phyloP scores from a whole-genome alignment of 2,797 vertebrate species.

The Syndactyla subalaris region DNA sequence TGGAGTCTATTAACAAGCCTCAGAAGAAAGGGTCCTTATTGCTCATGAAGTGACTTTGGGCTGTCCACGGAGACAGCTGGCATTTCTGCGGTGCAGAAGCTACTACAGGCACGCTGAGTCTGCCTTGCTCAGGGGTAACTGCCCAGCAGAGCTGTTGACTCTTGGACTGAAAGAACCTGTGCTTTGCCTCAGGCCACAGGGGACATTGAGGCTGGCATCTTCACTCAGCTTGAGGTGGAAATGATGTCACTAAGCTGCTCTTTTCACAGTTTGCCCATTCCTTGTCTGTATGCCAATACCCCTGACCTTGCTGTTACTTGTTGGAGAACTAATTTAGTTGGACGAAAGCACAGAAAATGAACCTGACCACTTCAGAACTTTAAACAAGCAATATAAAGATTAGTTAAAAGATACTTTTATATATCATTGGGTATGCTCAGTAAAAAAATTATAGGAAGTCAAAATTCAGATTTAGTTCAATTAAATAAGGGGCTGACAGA shows the following conservation, averaged over 20 bases:
- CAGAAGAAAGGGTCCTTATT: not conserved
- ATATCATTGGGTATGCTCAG: not conserved
- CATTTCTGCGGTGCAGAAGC: not conserved
- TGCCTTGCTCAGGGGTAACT: not conserved
- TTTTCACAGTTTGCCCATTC: not conserved
- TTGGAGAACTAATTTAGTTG: not conserved
- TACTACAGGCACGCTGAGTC: rapidly evolving
- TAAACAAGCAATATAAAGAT: not conserved
- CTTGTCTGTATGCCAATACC: not conserved
- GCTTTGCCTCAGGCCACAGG: not conserved
- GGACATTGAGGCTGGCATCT: not conserved
- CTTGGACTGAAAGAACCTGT: not conserved
- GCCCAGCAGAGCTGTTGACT: not conserved
- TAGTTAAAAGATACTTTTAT: not conserved
- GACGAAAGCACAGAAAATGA: not conserved
- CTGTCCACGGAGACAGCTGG: not conserved
- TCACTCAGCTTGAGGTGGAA: not conserved
- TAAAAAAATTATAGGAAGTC: not conserved
- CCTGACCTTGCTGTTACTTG: not conserved
- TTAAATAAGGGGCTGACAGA: not conserved
- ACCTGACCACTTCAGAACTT: not conserved
- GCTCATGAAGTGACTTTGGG: not conserved
- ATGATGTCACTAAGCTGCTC: not conserved
- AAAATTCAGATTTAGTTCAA: not conserved
- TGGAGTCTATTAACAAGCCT: not conserved